phyloP scores from a whole-genome alignment of 2,113 vertebrate species.

The Potamarius usumacintae region DNA sequence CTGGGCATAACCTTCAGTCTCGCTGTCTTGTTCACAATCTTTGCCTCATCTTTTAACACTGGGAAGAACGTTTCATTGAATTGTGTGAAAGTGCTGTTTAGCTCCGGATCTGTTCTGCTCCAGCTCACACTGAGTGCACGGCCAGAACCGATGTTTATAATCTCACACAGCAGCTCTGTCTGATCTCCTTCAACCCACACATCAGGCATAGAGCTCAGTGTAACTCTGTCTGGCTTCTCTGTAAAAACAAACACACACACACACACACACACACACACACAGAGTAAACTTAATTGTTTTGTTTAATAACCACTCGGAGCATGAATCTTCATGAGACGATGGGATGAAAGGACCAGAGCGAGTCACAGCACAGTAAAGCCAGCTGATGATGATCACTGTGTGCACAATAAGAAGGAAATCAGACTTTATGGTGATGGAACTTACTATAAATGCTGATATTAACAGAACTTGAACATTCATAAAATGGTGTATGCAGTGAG shows the following conservation, averaged over 20 bases:
- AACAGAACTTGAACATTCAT: accelerated
- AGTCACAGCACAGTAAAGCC: neutral
- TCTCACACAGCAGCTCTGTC: neutral
- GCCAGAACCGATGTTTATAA: neutral
- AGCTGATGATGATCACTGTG: neutral
- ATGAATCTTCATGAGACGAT: neutral
- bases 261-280: no score
- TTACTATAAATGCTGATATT: neutral
- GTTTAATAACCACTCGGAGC: neutral
- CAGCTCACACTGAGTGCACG: neutral
- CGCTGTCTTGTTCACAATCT: neutral
- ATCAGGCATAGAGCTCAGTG: neutral
- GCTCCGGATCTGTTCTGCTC: neutral
- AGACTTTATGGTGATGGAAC: neutral
- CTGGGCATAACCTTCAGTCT: neutral
- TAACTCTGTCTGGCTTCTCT: neutral
- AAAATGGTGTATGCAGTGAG: accelerated
- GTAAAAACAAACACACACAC: neutral
- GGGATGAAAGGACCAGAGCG: neutral
- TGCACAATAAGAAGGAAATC: neutral
- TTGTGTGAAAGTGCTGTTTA: neutral
- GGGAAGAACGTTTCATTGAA: neutral
- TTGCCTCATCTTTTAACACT: neutral
- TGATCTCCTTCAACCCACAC: neutral
- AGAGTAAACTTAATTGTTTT: neutral